These are phyloP conservation scores for Thalassoma bifasciatum DNA, from an alignment of 2,113 vertebrate species.

Conservation along the genomic window DNA sequence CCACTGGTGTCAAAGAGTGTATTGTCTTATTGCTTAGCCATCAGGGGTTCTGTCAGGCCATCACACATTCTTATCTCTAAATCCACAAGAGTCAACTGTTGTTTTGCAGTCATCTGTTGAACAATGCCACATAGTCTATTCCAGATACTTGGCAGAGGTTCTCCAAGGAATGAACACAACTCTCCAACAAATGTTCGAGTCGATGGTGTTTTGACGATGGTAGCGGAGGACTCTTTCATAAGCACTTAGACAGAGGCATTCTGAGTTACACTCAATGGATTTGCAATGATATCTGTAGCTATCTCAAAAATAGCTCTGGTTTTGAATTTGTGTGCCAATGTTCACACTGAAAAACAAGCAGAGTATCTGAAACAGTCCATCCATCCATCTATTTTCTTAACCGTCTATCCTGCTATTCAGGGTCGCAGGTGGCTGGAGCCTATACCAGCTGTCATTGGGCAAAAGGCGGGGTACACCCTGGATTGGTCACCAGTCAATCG, in stretches of 20 bases:
- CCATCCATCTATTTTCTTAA: too few relatives aligned
- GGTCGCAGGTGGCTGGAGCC: too few relatives aligned
- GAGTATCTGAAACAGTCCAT: too few relatives aligned
- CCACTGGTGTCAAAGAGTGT: not conserved
- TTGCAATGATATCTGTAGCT: not conserved
- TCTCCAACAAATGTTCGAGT: not conserved
- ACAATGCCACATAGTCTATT: not conserved
- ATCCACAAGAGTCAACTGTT: conserved; percentile 1
- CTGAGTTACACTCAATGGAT: not conserved
- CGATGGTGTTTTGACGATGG: not conserved
- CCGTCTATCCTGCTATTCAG: too few relatives aligned
- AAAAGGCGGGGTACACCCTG: too few relatives aligned
- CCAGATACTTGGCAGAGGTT: not conserved
- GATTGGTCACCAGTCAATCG: too few relatives aligned
- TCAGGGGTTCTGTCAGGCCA: conserved; percentile 19
- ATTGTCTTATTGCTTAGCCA: conserved; percentile 11
- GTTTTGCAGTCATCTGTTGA: not conserved
- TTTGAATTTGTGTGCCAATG: too few relatives aligned
- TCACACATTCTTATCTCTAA: conserved; percentile 28
- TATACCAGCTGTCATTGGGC: too few relatives aligned
- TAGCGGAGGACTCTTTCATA: not conserved
- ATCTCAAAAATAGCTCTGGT: too few relatives aligned
- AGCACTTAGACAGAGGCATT: not conserved
- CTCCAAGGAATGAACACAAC: not conserved
- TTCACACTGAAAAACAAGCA: too few relatives aligned